phyloP scores from a whole-genome alignment of 1,140 invertebrate species.

The Acromyrmex heyeri region DNA sequence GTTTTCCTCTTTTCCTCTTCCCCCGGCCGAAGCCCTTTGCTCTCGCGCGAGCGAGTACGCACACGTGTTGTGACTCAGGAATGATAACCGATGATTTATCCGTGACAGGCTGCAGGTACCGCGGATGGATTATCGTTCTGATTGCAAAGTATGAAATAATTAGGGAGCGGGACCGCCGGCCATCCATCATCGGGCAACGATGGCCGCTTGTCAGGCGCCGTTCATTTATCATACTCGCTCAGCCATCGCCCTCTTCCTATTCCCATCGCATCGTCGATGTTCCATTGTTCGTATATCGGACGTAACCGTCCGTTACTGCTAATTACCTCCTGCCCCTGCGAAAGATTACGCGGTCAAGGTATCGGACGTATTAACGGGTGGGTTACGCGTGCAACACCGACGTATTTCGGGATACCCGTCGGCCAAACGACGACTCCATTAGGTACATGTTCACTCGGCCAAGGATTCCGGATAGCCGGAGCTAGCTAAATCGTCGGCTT shows the following conservation, averaged over 20 bases:
- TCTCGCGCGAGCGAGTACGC: constrained; percentile 50
- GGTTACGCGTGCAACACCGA: constrained; percentile 22
- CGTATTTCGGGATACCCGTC: constrained; percentile 63
- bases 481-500: constrained; percentile 32
- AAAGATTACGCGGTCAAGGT: constrained; percentile 80
- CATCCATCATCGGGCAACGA: constrained; percentile 86
- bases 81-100: constrained; percentile 86
- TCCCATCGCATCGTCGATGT: constrained; percentile 80
- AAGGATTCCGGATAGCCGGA: constrained; percentile 65
- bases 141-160: constrained; percentile 88
- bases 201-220: constrained; percentile 85
- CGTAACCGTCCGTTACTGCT: constrained; percentile 82
- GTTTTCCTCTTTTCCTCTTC: constrained; percentile 36
- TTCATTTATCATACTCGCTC: constrained; percentile 87
- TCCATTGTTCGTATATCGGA: constrained; percentile 84
- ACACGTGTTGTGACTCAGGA: constrained; percentile 78
- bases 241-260: constrained; percentile 82
- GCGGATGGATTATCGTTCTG: constrained; percentile 86
- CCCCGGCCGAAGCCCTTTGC: constrained; percentile 5
- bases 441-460: constrained; percentile 67
- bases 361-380: constrained; percentile 78
- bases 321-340: constrained; percentile 82
- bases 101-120: constrained; percentile 83
- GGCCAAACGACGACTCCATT: constrained; percentile 74
- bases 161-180: constrained; percentile 83